phyloP scores from a whole-genome alignment of 2,888 invertebrate species.

The Diarsia mendica region DNA sequence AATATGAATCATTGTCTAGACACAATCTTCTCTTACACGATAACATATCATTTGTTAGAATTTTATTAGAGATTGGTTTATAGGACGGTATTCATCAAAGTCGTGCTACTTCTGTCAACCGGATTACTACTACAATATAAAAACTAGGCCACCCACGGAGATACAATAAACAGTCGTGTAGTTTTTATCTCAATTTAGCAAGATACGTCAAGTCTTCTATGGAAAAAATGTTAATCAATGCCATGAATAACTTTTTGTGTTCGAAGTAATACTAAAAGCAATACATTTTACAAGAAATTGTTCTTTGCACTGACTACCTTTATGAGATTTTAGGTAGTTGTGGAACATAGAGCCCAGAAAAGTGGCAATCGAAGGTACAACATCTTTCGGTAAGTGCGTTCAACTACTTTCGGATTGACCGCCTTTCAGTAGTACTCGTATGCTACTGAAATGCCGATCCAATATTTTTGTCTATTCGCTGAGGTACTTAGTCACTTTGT shows the following conservation, averaged over 20 bases:
- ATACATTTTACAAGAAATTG: background rate
- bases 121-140: slow-evolving; percentile 25
- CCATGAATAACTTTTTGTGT: slow-evolving; percentile 1
- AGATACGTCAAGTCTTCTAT: slow-evolving; percentile 4
- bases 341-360: too few species aligned
- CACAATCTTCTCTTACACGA: slow-evolving; percentile 24
- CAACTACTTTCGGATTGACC: background rate
- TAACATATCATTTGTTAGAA: slow-evolving; percentile 48
- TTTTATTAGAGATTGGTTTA: slow-evolving; percentile 32
- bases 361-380: too few species aligned
- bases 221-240: background rate
- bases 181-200: slow-evolving; percentile 26
- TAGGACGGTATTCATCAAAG: slow-evolving; percentile 35
- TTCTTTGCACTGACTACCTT: background rate
- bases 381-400: too few species aligned
- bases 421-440: background rate
- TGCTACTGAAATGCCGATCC: too few species aligned
- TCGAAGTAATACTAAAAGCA: background rate
- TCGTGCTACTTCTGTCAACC: slow-evolving; percentile 23
- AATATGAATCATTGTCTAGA: slow-evolving; percentile 47
- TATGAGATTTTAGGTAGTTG: background rate
- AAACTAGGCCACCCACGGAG: slow-evolving; percentile 46
- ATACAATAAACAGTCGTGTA: slow-evolving; percentile 5
- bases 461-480: background rate
- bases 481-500: background rate